Conservation (phyloP, 2,113 vertebrate species). For the Toxostoma redivivum region DNA sequence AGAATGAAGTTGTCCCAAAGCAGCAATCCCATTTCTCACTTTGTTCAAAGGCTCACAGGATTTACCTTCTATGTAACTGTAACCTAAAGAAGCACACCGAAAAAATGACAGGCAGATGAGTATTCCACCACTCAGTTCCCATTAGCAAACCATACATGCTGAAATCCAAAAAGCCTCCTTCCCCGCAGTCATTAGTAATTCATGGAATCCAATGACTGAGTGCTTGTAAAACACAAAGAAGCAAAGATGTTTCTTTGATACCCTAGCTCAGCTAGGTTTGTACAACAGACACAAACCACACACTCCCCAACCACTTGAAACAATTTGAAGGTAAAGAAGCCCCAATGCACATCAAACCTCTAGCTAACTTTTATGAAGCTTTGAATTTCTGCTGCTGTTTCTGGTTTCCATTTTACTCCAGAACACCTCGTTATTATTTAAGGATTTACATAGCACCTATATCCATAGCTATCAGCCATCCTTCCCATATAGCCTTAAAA, state of each 20-base stretch:
- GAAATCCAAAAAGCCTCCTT: background rate
- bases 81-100: background rate
- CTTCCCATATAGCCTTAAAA: constrained; percentile 54
- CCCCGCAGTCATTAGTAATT: background rate
- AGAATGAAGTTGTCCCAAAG: background rate
- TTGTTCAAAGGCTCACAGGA: background rate
- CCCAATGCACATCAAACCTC: background rate
- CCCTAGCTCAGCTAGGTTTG: background rate
- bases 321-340: background rate
- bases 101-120: background rate
- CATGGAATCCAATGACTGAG: background rate
- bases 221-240: background rate
- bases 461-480: background rate
- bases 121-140: background rate
- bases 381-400: background rate
- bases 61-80: background rate
- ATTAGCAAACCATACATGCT: background rate
- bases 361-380: background rate
- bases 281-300: background rate
- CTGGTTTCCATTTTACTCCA: background rate
- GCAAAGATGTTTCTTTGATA: background rate
- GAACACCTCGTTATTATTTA: background rate
- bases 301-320: background rate
- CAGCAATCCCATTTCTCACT: background rate
- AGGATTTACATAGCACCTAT: constrained; percentile 37